Percentiles rank a stretch among this genome's conserved stretches.
Conservation (phyloP, 2,797 vertebrate genomes). For the Molossus alvarezi region DNA sequence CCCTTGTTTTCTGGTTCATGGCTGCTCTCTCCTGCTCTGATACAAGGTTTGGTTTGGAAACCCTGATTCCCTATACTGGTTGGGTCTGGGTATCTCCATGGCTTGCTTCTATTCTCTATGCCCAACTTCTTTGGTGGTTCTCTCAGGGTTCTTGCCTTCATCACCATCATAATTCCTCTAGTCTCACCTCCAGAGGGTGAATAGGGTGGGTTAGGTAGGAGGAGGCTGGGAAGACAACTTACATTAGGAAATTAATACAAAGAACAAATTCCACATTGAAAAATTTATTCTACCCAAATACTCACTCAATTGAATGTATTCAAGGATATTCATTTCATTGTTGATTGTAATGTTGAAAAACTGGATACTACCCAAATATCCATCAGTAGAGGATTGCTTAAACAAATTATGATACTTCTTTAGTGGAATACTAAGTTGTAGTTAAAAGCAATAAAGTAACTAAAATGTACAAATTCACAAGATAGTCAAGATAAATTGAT, state of each 20-base stretch:
- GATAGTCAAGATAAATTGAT: conserved; percentile 61
- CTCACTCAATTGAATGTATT: conserved; percentile 1
- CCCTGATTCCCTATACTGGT: not conserved
- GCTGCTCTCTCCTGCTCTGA: not conserved
- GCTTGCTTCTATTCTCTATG: not conserved
- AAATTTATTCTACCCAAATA: conserved; percentile 47
- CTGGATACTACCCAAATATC: conserved; percentile 45
- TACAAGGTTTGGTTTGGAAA: not conserved
- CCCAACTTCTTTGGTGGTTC: not conserved
- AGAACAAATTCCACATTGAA: conserved; percentile 48
- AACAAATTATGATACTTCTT: conserved; percentile 61
- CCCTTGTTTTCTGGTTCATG: not conserved
- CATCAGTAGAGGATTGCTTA: conserved; percentile 50
- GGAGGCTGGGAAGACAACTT: not conserved
- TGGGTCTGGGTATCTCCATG: not conserved
- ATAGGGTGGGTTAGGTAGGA: not conserved
- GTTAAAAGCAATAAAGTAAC: conserved; percentile 64
- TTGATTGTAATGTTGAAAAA: conserved; percentile 50
- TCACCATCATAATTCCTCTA: not conserved
- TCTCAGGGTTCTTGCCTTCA: not conserved
- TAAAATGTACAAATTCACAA: conserved; percentile 40
- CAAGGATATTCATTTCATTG: conserved; percentile 42
- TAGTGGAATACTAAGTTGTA: conserved; percentile 59
- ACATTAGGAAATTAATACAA: not conserved
- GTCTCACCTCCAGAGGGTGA: not conserved